phyloP scores from a whole-genome alignment of 2,797 vertebrate genomes.

The Danionella dracula region DNA sequence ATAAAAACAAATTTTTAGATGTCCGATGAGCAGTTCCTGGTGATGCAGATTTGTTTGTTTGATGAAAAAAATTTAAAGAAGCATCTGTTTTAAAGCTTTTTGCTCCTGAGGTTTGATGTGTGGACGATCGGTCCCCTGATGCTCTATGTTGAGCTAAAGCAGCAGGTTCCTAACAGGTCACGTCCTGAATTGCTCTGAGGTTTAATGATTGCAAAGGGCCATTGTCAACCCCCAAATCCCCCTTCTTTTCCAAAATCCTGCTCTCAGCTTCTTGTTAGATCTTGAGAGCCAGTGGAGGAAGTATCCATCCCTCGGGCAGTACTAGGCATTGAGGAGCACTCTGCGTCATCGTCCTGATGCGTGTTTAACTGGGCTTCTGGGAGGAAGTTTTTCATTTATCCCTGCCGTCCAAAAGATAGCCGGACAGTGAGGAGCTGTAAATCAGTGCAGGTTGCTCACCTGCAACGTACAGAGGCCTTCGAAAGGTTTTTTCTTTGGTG shows the following conservation, averaged over 20 bases:
- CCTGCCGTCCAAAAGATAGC: constrained; percentile 41
- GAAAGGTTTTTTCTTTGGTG: constrained; percentile 26
- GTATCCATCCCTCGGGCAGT: constrained; percentile 2
- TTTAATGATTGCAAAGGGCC: constrained; percentile 14
- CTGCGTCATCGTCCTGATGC: constrained; percentile 44
- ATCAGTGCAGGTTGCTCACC: constrained; percentile 53
- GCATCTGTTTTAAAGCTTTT: neutral
- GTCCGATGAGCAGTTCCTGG: too few relatives aligned
- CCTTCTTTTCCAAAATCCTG: neutral
- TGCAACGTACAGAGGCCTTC: constrained; percentile 34
- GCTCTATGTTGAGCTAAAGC: neutral
- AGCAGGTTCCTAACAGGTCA: neutral
- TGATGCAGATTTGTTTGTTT: too few relatives aligned
- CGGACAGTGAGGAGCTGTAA: constrained; percentile 36
- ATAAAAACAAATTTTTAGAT: too few relatives aligned
- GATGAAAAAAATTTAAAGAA: neutral
- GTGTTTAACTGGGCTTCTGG: constrained; percentile 49
- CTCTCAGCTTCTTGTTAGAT: constrained; percentile 37
- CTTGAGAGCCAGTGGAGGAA: constrained; percentile 12
- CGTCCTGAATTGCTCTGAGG: constrained; percentile 2
- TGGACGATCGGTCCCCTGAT: neutral
- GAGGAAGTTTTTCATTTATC: constrained; percentile 55
- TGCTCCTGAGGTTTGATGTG: neutral
- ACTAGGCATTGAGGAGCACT: constrained; percentile 36
- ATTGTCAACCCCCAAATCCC: neutral